These are phyloP conservation scores for Nicator chloris DNA, from an alignment of 2,113 vertebrate species.

Conservation along the genomic window DNA sequence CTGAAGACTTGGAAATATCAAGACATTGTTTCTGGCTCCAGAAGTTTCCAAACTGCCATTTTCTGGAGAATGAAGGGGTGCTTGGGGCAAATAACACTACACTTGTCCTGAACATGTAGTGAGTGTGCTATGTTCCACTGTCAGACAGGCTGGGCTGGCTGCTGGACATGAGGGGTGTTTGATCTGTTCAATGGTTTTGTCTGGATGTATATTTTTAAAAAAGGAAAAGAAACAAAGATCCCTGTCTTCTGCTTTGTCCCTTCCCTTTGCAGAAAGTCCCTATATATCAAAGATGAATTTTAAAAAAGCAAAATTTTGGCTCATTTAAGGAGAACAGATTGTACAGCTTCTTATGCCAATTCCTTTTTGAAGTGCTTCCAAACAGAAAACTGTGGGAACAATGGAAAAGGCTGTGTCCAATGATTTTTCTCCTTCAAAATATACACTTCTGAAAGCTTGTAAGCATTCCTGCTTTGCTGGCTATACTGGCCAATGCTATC, in stretches of 20 bases:
- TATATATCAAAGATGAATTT: background rate
- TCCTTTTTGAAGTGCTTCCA: background rate
- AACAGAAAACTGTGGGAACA: background rate
- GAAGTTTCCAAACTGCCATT: background rate
- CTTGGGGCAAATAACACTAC: background rate
- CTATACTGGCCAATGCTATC: background rate
- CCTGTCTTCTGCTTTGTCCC: background rate
- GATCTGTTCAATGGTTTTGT: background rate
- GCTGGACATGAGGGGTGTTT: background rate
- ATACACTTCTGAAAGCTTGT: background rate
- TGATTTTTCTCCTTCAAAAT: background rate
- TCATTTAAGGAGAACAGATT: conserved; percentile 15
- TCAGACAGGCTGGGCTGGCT: background rate
- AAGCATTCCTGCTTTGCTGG: background rate
- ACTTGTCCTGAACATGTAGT: background rate
- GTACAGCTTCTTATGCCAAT: background rate
- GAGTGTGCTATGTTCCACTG: fast-evolving
- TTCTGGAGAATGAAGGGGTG: background rate
- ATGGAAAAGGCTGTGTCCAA: background rate
- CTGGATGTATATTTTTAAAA: background rate
- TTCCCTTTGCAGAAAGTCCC: background rate
- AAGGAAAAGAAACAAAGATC: background rate
- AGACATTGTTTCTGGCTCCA: background rate
- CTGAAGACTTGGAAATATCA: background rate
- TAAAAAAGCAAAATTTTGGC: background rate